Percentiles rank a stretch among this genome's conserved stretches.
Evolutionary conservation across 2,888 invertebrate genomes (phyloP).

Genomic region (Noctua fimbriata): DNA sequence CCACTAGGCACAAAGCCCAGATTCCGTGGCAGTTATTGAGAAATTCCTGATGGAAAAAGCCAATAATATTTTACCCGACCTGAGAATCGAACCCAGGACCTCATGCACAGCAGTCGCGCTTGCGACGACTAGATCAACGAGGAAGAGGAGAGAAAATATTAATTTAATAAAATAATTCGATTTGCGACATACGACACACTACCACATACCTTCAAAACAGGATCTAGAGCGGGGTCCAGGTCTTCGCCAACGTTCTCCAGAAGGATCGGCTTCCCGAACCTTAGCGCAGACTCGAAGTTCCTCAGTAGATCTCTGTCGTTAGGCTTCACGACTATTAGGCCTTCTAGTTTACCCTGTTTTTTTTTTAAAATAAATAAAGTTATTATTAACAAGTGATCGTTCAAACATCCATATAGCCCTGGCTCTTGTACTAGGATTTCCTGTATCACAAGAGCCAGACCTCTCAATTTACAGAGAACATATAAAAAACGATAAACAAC

Average conservation of each 20-base stretch:
- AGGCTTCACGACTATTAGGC: conserved; percentile 93
- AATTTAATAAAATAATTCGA: neutral
- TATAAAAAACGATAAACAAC: too few relatives aligned
- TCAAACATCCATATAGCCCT: too few relatives aligned
- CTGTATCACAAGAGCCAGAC: too few relatives aligned
- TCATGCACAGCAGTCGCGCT: neutral
- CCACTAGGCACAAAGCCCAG: neutral
- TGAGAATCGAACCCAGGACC: neutral
- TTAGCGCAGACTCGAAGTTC: conserved; percentile 92
- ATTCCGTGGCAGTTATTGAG: neutral
- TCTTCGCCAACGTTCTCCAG: conserved; percentile 96
- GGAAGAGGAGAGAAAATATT: neutral
- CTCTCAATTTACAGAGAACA: too few relatives aligned
- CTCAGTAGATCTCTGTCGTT: conserved; percentile 93
- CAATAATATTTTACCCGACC: neutral
- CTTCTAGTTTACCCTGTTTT: conserved; percentile 92
- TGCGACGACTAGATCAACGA: neutral
- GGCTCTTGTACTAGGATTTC: too few relatives aligned
- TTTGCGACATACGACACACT: neutral
- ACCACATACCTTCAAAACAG: conserved; percentile 91
- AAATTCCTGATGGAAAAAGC: neutral
- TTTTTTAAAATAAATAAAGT: too few relatives aligned
- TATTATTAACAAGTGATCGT: too few relatives aligned
- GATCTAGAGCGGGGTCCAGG: conserved; percentile 96
- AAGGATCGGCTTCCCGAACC: conserved; percentile 94